Percentiles rank a stretch among this genome's conserved stretches.
These are phyloP conservation scores for Zaprionus gabonicus DNA, from an alignment of 1,140 invertebrate species.

Conservation along the genomic window DNA sequence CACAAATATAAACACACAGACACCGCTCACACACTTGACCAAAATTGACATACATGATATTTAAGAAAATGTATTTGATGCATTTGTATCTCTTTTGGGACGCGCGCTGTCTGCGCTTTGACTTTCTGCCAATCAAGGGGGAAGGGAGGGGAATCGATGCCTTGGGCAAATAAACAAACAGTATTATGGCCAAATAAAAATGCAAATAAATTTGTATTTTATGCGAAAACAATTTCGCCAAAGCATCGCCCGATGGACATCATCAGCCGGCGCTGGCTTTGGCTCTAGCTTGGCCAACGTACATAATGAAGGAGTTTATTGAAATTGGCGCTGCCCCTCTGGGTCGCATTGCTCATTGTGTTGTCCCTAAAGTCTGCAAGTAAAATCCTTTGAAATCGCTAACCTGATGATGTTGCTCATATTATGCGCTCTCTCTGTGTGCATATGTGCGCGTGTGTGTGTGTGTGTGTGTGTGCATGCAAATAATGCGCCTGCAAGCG, in stretches of 20 bases:
- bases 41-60: constrained; percentile 39
- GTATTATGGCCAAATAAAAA: constrained; percentile 80
- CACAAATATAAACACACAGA: constrained; percentile 29
- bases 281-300: constrained; percentile 27
- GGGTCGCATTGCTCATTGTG: constrained; percentile 39
- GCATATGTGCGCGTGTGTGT: constrained; percentile 1
- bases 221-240: constrained; percentile 78
- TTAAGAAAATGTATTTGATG: constrained; percentile 40
- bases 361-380: constrained; percentile 58
- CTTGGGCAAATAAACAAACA: constrained; percentile 75
- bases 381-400: constrained; percentile 55
- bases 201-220: constrained; percentile 83
- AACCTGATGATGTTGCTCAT: constrained; percentile 59
- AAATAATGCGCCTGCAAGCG: constrained; percentile 73
- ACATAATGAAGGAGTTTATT: constrained; percentile 78
- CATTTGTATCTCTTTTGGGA: constrained; percentile 61
- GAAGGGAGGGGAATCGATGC: constrained; percentile 19
- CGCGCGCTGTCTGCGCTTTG: constrained; percentile 55
- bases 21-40: constrained; percentile 44
- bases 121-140: constrained; percentile 44
- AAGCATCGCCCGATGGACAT: constrained; percentile 46
- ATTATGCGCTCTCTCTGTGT: not conserved
- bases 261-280: constrained; percentile 36
- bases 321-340: constrained; percentile 60
- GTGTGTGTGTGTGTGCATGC: constrained; percentile 43